A percentile compares a stretch with the other conserved stretches of the same genome.
phyloP scores from a whole-genome alignment of 2,797 vertebrate genomes.

The Peromyscus nudipes region DNA sequence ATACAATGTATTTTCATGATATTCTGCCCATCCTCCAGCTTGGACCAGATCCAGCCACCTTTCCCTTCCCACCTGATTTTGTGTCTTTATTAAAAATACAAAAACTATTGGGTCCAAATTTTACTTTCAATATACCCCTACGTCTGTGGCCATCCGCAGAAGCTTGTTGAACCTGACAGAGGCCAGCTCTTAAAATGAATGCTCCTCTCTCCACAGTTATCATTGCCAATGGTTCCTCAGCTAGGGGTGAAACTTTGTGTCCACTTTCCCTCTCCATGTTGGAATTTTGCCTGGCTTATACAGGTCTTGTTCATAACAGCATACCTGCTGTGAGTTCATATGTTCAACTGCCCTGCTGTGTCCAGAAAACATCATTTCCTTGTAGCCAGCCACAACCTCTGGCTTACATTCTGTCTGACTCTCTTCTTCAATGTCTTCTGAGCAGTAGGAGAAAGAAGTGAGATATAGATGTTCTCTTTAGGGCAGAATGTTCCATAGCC shows the following conservation, averaged over 20 bases:
- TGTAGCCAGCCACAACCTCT: neutral
- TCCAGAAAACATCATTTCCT: neutral
- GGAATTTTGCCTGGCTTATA: neutral
- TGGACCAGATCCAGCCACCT: neutral
- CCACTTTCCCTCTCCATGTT: neutral
- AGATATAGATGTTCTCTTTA: neutral
- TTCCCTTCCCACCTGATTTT: neutral
- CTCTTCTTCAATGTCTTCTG: neutral
- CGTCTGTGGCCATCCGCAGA: too few relatives aligned
- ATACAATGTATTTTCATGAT: neutral
- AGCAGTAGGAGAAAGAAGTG: neutral
- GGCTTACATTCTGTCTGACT: neutral
- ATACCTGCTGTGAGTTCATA: neutral
- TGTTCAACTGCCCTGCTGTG: neutral
- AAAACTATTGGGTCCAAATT: neutral
- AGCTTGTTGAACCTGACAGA: neutral
- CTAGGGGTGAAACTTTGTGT: too few relatives aligned
- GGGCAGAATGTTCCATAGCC: too few relatives aligned
- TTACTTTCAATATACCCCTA: neutral
- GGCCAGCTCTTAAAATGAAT: neutral
- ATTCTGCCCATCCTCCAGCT: neutral
- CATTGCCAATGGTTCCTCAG: neutral
- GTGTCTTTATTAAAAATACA: neutral
- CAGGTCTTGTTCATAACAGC: neutral
- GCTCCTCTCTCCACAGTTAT: neutral